Evolutionary conservation across 2,797 vertebrate species (phyloP), one percentile per base, ranked within the genome.

Genomic region (Sphenopsis melanotis): DNA sequence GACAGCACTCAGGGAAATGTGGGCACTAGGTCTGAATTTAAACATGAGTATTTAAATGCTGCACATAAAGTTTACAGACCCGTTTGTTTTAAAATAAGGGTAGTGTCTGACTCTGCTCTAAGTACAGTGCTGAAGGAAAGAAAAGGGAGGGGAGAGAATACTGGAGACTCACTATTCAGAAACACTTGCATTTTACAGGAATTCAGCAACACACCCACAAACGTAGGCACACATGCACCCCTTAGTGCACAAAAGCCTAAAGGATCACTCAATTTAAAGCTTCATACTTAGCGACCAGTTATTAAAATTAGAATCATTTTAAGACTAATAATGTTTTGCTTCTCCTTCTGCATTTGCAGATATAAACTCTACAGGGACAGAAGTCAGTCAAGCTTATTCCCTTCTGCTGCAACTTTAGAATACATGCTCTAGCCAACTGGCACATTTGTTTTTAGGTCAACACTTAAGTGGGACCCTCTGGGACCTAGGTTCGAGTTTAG

Each of bases 401-500:
- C 97, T 97, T 97, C 93, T 97, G 96, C 96, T 91, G 95, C 94
- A 97, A 97, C 97, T 97, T 97, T 94, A 96, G 97, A 96, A 97
- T 96, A 95, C 97, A 89, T 93, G 97, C 96, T 98, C 93, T 94
- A 97, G 97, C 97, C 98, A 98, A 98, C 97, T 98, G 97, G 97
- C 92, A 97, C 89, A 96, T 97, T 97, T 97, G 97, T 98, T 98
- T 98, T 98, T 98, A 98, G 98, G 98, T 98, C 98, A 98, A 97
- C 97, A 97, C 98, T 98, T 98, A 97, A 98, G 97, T 95, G 95
- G 96, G 95, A 95, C 96, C 97, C 97, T 97, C 95, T 95, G 96
- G 97, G 98, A 97, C 94, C 89, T 72, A 96, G 96, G 98, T 97
- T 98, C 8, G 46, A 97, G 97, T 97, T 95, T 95, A 97, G 97